Base-by-base conservation (phyloP, 2,113 vertebrate genomes). In the Hippocampus comes region DNA sequence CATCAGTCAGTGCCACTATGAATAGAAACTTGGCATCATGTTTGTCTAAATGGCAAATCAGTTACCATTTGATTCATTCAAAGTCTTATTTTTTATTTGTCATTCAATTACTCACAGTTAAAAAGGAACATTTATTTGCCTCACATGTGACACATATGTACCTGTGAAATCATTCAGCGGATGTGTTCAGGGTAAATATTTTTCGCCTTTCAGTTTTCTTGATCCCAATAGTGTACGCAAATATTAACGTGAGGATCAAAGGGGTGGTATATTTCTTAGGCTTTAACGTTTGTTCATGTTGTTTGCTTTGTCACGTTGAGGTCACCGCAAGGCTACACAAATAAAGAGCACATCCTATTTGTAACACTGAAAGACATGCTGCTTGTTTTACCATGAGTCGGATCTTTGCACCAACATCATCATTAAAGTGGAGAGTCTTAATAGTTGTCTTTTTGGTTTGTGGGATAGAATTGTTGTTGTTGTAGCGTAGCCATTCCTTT, bases 41-140 rank as follows among this genome's bases (percentile, higher is more conserved):
- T 81, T 53, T 78, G 27, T 63, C 25, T 63, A 57, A 67, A 51
- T 73, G 59, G 73, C 57, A 74, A 84, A 86, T 86, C 48, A 84
- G 30, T 88, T 81, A 87, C 74, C 60, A 10, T 8, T 4, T 67
- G 41, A 74, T 77, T 79, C 76, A 82, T 82, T 79, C 30, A 25
- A 17, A n/a, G 21, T 30, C 10, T n/a, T 73, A 23, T 71, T 78
- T 81, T 84, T 51, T 74, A 51, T 79, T 83, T 82, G 25, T 63
- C 5, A 67, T 85, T 73, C 61, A 69, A 71, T 76, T 11, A 63
- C 4, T 78, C 65, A 56, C 20, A 38, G 46, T 21, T 25, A 15
- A 30, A 78, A 77, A 66, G 38, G 27, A 66, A 71, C 14, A 38
- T 59, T 25, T 64, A 23, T 84, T 82, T 77, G 48, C 75, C 11